Conservation (phyloP, 2,113 vertebrate genomes). For the Phasianus colchicus region DNA sequence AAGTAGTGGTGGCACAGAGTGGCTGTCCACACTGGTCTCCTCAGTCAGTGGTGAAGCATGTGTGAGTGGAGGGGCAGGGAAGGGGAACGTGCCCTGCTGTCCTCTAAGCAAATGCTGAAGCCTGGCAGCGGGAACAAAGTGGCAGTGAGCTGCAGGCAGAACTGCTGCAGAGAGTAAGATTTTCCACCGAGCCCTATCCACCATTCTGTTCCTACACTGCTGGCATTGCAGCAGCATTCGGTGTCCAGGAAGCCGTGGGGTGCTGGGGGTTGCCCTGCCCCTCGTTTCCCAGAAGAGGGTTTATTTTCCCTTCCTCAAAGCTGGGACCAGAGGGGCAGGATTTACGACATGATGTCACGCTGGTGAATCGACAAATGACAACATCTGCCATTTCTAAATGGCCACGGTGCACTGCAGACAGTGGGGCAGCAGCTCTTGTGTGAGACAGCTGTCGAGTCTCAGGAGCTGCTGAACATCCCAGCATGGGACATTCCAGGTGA, state of each 20-base stretch:
- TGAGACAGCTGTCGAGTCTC: not conserved
- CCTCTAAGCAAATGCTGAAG: not conserved
- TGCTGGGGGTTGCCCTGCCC: not conserved
- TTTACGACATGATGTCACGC: not conserved
- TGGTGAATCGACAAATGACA: not conserved
- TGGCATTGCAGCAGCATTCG: not conserved
- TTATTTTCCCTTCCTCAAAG: not conserved
- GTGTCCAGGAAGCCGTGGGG: not conserved
- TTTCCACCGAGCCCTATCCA: not conserved
- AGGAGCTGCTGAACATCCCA: not conserved
- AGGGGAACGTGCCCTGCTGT: not conserved
- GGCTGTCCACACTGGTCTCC: not conserved
- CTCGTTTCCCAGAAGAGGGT: not conserved
- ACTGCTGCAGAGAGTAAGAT: not conserved
- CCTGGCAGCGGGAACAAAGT: not conserved
- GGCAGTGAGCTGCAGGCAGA: slow-evolving; percentile 10
- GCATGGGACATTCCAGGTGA: not conserved
- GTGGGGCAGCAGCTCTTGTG: not conserved
- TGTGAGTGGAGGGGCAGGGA: not conserved
- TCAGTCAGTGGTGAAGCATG: not conserved
- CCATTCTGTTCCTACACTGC: no score
- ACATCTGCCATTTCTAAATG: not conserved
- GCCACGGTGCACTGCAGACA: not conserved
- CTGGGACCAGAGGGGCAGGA: not conserved
- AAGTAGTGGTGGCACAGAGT: not conserved